Evolutionary conservation across 2,888 invertebrate genomes (phyloP).

Genomic region (Loripinus fragilis): DNA sequence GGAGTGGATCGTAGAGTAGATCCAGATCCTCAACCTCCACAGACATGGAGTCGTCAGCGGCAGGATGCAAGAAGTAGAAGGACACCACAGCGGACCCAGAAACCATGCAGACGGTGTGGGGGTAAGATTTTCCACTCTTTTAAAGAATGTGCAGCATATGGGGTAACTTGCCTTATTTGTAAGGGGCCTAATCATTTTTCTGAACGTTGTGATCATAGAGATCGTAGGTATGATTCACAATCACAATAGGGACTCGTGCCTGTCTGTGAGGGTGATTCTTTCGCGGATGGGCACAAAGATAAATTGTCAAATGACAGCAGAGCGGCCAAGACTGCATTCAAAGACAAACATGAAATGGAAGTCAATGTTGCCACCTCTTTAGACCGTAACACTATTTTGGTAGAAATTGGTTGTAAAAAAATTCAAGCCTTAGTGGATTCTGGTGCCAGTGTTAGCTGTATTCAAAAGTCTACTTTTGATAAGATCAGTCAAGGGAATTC

Average conservation of each 20-base stretch:
- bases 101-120: not conserved
- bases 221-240: not conserved
- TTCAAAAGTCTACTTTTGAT: slow-evolving; percentile 6
- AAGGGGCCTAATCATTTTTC: not conserved
- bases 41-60: slow-evolving; percentile 4
- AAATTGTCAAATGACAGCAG: not conserved
- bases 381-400: slow-evolving; percentile 20
- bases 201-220: not conserved
- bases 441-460: slow-evolving; percentile 31
- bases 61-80: too few species aligned
- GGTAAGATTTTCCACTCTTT: slow-evolving; percentile 5
- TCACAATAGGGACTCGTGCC: slow-evolving; percentile 3
- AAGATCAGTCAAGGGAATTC: not conserved
- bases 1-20: too few species aligned
- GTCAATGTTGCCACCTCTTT: slow-evolving; percentile 14
- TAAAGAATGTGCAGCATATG: not conserved
- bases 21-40: not conserved
- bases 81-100: too few species aligned
- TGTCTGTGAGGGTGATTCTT: not conserved
- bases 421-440: slow-evolving; percentile 22
- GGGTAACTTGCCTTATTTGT: not conserved
- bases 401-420: slow-evolving; percentile 12
- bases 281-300: not conserved
- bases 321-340: too few species aligned
- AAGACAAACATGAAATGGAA: slow-evolving; percentile 1